Conservation (phyloP, 2,113 vertebrate genomes). For the Propithecus coquereli region DNA sequence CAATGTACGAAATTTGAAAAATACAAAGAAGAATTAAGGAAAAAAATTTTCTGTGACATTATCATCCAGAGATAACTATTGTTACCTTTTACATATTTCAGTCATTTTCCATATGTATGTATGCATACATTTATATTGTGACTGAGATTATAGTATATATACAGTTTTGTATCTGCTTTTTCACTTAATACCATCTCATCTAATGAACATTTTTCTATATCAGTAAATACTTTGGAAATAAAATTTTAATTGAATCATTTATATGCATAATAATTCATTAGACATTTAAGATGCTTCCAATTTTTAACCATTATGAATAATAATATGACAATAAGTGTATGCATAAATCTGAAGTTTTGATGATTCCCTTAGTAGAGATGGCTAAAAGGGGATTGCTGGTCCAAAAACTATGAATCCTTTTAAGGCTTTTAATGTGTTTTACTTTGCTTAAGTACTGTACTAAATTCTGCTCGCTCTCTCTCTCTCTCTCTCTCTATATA, state of each 20-base stretch:
- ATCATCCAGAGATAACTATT: not conserved
- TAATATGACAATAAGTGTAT: not conserved
- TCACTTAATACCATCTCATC: not conserved
- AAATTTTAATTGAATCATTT: constrained; percentile 1
- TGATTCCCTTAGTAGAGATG: not conserved
- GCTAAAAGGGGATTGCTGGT: not conserved
- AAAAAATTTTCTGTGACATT: not conserved
- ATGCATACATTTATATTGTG: not conserved
- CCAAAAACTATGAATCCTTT: not conserved
- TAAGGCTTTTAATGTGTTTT: not conserved
- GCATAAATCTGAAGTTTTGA: constrained; percentile 23
- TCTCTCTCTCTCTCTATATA: too few relatives aligned
- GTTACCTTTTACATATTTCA: not conserved
- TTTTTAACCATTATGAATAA: not conserved
- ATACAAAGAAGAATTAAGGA: constrained; percentile 33
- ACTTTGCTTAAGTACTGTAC: not conserved
- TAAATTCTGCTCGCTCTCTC: not conserved
- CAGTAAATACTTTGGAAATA: constrained; percentile 35
- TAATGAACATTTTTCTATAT: not conserved
- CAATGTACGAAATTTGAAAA: not conserved
- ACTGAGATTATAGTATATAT: not conserved
- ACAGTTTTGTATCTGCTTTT: not conserved
- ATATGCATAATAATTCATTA: constrained; percentile 5
- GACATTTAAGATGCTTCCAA: not conserved
- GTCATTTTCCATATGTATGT: not conserved